Percentiles rank a stretch among this genome's conserved stretches.
These are phyloP conservation scores for Conistra vaccinii DNA, from an alignment of 2,888 invertebrate genomes.

Conservation along the genomic window DNA sequence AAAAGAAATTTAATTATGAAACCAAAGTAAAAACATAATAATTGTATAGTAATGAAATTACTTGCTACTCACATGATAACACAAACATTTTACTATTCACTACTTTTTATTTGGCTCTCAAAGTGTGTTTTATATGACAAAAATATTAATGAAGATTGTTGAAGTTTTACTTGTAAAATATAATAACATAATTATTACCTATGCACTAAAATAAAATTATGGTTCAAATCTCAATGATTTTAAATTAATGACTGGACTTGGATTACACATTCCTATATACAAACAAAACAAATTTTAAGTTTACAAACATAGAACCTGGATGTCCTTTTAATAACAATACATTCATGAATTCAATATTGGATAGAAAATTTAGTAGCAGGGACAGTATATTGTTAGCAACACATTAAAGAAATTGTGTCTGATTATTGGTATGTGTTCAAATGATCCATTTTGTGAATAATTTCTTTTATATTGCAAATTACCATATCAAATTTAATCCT, in stretches of 20 bases:
- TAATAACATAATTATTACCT: too few relatives aligned
- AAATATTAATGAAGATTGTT: background rate
- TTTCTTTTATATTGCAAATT: too few relatives aligned
- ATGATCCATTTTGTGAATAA: too few relatives aligned
- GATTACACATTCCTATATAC: constrained; percentile 2
- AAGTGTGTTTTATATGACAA: background rate
- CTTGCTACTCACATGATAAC: constrained; percentile 7
- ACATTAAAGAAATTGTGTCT: background rate
- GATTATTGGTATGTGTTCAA: background rate
- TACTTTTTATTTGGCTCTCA: background rate
- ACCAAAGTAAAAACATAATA: constrained; percentile 4
- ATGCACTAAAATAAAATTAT: background rate
- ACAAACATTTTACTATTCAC: constrained; percentile 4
- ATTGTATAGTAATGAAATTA: constrained; percentile 13
- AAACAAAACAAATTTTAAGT: background rate
- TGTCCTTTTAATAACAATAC: constrained; percentile 4
- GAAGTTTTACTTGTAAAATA: background rate
- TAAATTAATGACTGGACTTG: background rate
- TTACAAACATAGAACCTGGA: constrained; percentile 19
- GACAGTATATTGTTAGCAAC: background rate
- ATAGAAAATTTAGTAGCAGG: background rate
- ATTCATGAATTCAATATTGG: background rate
- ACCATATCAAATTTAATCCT: too few relatives aligned
- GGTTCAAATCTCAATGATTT: background rate
- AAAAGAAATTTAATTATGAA: constrained; percentile 32